Evolutionary conservation across 2,797 vertebrate genomes (phyloP), one percentile per base, ranked within the genome.

Genomic region (Chaenodraco wilsoni): DNA sequence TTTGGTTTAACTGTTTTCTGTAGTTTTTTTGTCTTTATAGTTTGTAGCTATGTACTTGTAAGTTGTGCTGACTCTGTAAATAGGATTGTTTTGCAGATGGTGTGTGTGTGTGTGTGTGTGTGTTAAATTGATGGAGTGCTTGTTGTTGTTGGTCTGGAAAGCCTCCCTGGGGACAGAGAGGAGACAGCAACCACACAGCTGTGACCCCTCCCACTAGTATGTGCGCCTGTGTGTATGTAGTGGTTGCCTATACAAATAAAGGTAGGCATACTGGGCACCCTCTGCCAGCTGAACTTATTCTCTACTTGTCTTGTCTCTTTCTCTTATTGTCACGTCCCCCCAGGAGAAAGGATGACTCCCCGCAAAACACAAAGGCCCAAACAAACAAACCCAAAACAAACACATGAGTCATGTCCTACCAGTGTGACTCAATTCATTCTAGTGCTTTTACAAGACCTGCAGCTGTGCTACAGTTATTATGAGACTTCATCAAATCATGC

Each of bases 71-170:
- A 82, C 64, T 81, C 27, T 69, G 76, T 81, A 56, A 43, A 64
- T 65, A 59, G 40, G 52, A 43, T 62, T 75, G 72, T 21, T 78
- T 76, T 76, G 55, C 62, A 68, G 15, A 61, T 81, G 37, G 76
- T 73, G 58, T 31, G 60, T 27, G 43, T 33, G n/a, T n/a, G 43
- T 33, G n/a, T n/a, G 43, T 33, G 50, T 58, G 27, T 58, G 63
- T 77, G 59, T 81, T 69, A 44, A 74, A 86, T 65, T 81, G 84
- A 89, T 88, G 79, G 77, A 80, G 83, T 75, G 76, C 84, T 87
- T 88, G 76, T 91, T 92, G 79, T 90, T 90, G 84, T 88, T 83
- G 85, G 87, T 90, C 76, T 82, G 76, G 72, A 87, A 81, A 83
- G 54, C 43, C 55, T 88, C 89, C 89, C 82, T 67, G 10, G 69